Percentiles rank a stretch among this genome's conserved stretches.
phyloP scores from a whole-genome alignment of 1,140 invertebrate species.

The Macrobrachium nipponense region DNA sequence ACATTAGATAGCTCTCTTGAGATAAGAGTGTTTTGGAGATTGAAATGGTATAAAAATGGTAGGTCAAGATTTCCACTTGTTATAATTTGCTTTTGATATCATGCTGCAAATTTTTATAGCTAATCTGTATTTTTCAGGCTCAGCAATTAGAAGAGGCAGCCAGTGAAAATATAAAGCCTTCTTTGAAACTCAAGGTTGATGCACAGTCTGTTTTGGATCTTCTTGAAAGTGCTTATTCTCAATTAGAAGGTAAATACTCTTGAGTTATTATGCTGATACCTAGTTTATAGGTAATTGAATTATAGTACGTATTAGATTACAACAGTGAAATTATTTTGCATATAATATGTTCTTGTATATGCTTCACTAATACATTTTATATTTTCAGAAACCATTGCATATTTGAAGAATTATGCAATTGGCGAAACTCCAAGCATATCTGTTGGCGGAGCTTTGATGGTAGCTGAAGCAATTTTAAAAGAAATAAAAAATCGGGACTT shows the following conservation, averaged over 20 bases:
- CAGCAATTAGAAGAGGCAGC: slow-evolving; percentile 41
- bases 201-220: slow-evolving; percentile 53
- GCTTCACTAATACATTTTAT: neutral
- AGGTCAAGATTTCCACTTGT: neutral
- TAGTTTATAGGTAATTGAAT: neutral
- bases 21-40: no score
- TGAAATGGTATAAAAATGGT: neutral
- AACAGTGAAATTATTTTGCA: no score
- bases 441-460: slow-evolving; percentile 53
- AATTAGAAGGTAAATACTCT: slow-evolving; percentile 49
- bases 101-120: neutral
- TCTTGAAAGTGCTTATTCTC: slow-evolving; percentile 22
- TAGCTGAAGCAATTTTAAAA: slow-evolving; percentile 63
- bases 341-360: neutral
- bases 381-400: slow-evolving; percentile 64
- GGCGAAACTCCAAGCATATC: slow-evolving; percentile 64
- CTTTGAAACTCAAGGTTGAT: slow-evolving; percentile 40
- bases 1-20: no score
- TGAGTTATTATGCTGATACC: neutral
- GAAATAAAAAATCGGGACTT: slow-evolving; percentile 60
- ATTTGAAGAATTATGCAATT: slow-evolving; percentile 66
- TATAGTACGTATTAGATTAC: no score
- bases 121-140: slow-evolving; percentile 33
- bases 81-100: neutral
- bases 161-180: slow-evolving; percentile 36